Evolutionary conservation across 2,797 vertebrate genomes (phyloP).

Genomic region (Myotis daubentonii): DNA sequence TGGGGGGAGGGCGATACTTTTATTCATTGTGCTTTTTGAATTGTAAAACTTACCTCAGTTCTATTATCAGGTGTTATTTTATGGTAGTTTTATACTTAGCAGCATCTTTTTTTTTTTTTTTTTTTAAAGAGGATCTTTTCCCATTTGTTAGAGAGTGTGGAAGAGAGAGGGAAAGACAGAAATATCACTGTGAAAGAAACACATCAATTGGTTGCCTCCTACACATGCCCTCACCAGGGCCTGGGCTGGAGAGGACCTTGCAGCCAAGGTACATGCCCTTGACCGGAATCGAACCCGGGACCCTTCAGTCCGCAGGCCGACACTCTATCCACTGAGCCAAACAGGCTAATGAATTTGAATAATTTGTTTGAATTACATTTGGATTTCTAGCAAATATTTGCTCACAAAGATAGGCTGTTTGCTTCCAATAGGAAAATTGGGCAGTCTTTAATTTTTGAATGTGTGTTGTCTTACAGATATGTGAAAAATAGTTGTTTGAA

Average conservation of each 20-base stretch:
- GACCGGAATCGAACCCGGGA: too few species aligned
- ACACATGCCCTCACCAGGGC: too few species aligned
- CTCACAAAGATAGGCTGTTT: constrained; percentile 30
- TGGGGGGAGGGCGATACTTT: background rate
- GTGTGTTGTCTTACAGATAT: constrained; percentile 20
- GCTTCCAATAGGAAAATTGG: constrained; percentile 38
- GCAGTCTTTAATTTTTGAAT: constrained; percentile 24
- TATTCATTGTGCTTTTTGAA: background rate
- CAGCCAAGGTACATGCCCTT: too few species aligned
- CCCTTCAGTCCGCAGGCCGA: too few species aligned
- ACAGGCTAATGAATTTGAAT: constrained; percentile 24
- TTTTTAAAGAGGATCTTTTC: too few species aligned
- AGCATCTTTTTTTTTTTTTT: background rate
- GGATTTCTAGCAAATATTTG: constrained; percentile 8
- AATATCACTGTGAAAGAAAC: too few species aligned
- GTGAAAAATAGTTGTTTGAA: constrained; percentile 49
- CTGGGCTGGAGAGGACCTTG: too few species aligned
- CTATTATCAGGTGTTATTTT: background rate
- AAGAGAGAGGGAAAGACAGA: too few species aligned
- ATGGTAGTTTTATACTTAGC: constrained; percentile 5
- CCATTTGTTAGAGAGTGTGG: too few species aligned
- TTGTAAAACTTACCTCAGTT: constrained; percentile 9
- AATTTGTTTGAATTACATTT: constrained; percentile 37
- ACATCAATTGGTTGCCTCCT: too few species aligned
- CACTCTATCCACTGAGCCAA: too few species aligned